Conservation (phyloP, 2,888 invertebrate genomes). For the Pyrgus malvae region DNA sequence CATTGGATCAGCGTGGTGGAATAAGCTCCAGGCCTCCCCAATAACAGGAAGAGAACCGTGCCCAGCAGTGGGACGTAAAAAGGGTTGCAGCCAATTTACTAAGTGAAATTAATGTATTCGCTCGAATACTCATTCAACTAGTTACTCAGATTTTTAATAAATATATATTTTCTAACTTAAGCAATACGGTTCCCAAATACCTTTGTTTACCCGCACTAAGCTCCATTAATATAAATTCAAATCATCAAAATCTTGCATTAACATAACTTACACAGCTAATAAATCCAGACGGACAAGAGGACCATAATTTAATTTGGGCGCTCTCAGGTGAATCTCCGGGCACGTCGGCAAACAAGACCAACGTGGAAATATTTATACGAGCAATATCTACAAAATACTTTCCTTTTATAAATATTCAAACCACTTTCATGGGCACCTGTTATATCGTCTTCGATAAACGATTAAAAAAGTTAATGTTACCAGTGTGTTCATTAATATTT, state of each 20-base stretch:
- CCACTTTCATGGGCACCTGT: constrained; percentile 8
- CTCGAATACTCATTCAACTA: too few species aligned
- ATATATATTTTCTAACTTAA: too few species aligned
- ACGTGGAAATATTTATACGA: constrained; percentile 16
- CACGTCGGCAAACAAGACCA: constrained; percentile 10
- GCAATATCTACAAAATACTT: constrained; percentile 22
- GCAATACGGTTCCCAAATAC: too few species aligned
- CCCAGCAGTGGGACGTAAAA: too few species aligned
- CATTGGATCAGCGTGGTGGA: too few species aligned
- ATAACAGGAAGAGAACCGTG: too few species aligned
- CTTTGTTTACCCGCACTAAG: too few species aligned
- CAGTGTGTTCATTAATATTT: too few species aligned
- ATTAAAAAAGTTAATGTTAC: background rate
- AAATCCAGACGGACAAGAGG: constrained; percentile 6
- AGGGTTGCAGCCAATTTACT: too few species aligned
- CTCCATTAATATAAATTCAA: background rate
- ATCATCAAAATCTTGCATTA: background rate
- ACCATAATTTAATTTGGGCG: constrained; percentile 20
- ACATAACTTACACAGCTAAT: background rate
- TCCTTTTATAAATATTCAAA: constrained; percentile 26
- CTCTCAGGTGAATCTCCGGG: constrained; percentile 11
- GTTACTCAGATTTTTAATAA: too few species aligned
- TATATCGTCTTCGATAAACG: background rate
- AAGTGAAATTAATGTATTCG: too few species aligned
- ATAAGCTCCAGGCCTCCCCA: too few species aligned